Percentiles rank a stretch among this genome's conserved stretches.
Conservation (phyloP, 1,140 invertebrate species). For the Riptortus pedestris region DNA sequence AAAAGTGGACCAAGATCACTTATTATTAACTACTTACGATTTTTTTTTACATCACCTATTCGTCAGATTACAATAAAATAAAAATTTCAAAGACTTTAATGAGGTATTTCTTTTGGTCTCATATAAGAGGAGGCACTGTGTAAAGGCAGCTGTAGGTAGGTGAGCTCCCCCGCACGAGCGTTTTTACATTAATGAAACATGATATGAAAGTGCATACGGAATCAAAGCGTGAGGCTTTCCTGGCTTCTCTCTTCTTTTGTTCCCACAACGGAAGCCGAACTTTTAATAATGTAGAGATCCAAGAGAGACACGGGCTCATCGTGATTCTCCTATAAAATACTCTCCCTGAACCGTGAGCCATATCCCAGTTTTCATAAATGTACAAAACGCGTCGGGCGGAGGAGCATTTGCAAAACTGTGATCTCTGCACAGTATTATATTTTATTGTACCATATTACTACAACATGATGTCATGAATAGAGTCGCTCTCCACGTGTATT, state of each 20-base stretch:
- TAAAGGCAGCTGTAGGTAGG: slow-evolving; percentile 14
- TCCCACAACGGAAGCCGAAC: too few species aligned
- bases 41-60: too few species aligned
- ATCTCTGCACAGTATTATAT: neutral
- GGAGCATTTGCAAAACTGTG: too few species aligned
- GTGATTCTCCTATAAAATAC: too few species aligned
- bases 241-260: neutral
- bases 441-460: neutral
- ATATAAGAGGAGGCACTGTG: slow-evolving; percentile 13
- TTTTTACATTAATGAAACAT: neutral
- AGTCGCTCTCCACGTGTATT: slow-evolving; percentile 12
- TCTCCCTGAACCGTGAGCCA: too few species aligned
- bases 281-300: too few species aligned
- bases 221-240: neutral
- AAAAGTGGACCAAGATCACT: too few species aligned
- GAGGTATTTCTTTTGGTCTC: neutral
- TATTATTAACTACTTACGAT: too few species aligned
- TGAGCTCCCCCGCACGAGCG: neutral
- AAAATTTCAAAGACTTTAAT: neutral
- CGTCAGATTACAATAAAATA: too few species aligned
- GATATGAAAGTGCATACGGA: neutral
- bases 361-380: too few species aligned
- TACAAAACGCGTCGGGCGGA: neutral
- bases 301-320: too few species aligned
- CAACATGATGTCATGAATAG: slow-evolving; percentile 13